phyloP scores from a whole-genome alignment of 64 coral and sea anemone species.

The Acropora yongei region DNA sequence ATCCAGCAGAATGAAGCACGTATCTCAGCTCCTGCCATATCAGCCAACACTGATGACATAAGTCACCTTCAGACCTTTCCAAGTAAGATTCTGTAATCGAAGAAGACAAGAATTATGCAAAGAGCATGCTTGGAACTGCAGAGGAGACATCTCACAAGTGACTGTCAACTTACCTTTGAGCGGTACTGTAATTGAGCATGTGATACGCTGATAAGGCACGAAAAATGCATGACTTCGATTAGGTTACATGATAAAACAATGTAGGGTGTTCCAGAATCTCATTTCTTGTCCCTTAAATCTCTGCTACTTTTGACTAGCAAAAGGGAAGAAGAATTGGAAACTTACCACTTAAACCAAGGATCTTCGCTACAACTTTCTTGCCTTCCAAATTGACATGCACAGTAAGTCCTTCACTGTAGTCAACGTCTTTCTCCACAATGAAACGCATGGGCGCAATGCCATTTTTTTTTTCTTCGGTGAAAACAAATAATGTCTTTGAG shows the following conservation, averaged over 20 bases:
- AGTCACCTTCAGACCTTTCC: not conserved
- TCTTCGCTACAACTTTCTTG: not conserved
- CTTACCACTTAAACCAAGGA: not conserved
- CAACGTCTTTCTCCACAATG: not conserved
- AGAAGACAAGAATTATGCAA: constrained; percentile 5
- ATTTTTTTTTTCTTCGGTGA: not conserved
- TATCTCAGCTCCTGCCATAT: not conserved
- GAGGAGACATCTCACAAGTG: not conserved
- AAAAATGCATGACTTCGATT: no score
- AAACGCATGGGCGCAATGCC: not conserved
- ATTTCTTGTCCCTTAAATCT: no score
- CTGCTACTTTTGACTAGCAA: no score
- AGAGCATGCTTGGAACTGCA: not conserved
- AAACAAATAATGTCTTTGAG: not conserved
- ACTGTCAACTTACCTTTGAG: no score
- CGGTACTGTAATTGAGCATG: no score
- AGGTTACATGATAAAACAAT: no score
- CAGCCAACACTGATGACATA: not conserved
- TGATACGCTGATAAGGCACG: no score
- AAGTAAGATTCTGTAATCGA: not conserved
- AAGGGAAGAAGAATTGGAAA: not conserved
- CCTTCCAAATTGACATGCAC: not conserved
- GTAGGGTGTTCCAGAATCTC: no score
- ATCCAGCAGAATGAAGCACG: not conserved
- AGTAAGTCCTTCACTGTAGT: not conserved